Evolutionary conservation across 2,113 vertebrate species (phyloP), one percentile per base, ranked within the genome.

Genomic region (Prunella himalayana): DNA sequence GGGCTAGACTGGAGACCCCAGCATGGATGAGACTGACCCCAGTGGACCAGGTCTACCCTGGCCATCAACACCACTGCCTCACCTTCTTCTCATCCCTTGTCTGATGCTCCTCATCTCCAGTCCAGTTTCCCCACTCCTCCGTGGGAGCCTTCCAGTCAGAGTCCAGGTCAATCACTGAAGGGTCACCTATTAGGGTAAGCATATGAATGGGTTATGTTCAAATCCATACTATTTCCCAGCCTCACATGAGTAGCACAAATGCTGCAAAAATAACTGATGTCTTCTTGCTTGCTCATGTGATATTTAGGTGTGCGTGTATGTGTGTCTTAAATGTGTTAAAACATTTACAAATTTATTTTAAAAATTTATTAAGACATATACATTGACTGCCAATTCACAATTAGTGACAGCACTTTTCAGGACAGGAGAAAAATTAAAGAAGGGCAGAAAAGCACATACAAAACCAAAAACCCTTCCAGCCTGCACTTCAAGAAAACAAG

Each of bases 131-230:
- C 96, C 97, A 98, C 71, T 98, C 96, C 89, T 97, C 97, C 0
- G 49, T 95, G 59, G 97, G 97, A 85, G 97, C 95, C 65, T 93
- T 98, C 97, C 97, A 97, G 72, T 97, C 97, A n/a, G 96, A 97
- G 60, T 96, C 83, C 27, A 90, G 84, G 79, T 97, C 96, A 86
- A 39, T 18, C 1, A 16, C 77, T 77, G 97, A 96, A 71, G 91
- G 90, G 83, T 96, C 92, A 53, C 91, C 97, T 97, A 30, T 64
- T 24, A 90, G 80, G 31, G 56, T 42, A 90, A 86, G 31, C 8
- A 27, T 4, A 69, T 0, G 0, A 60, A 70, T 33, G n/a, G 50
- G 53, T 83, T 68, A 39, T 23, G 4, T 53, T 88, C 68, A 90
- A 60, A 81, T 35, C 47, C 17, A 15, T 41, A 3, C 35, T 37